phyloP scores from a whole-genome alignment of 2,888 invertebrate species.

The Anaspis maculata region DNA sequence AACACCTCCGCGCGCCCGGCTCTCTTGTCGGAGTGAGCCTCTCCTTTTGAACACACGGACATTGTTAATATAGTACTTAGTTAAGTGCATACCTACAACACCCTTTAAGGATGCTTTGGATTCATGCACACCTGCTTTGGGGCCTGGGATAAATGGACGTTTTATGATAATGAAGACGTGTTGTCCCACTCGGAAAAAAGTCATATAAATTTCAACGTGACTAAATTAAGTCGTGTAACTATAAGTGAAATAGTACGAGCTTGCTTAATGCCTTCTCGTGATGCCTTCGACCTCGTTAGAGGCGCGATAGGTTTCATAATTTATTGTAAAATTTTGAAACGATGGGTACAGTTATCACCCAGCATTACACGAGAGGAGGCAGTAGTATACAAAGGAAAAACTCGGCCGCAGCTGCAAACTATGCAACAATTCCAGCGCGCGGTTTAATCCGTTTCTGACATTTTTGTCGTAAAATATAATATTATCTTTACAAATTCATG shows the following conservation, averaged over 20 bases:
- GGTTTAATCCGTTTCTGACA: too few species aligned
- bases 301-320: too few species aligned
- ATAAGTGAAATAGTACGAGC: conserved; percentile 7
- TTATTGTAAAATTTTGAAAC: too few species aligned
- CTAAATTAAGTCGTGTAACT: conserved; percentile 12
- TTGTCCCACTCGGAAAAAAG: conserved; percentile 11
- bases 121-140: conserved; percentile 12
- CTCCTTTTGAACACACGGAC: conserved; percentile 24
- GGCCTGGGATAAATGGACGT: conserved; percentile 12
- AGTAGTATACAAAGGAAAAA: too few species aligned
- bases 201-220: conserved; percentile 11
- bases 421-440: too few species aligned
- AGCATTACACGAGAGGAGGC: too few species aligned
- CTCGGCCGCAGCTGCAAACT: too few species aligned
- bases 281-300: conserved; percentile 3
- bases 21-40: too few species aligned
- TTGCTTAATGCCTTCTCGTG: conserved; percentile 2
- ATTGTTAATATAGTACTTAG: conserved; percentile 23
- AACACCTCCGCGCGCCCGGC: too few species aligned
- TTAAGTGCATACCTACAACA: conserved; percentile 17
- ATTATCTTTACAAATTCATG: too few species aligned
- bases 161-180: conserved; percentile 15
- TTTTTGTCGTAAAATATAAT: too few species aligned
- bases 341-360: too few species aligned
- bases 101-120: conserved; percentile 8